Base-by-base conservation (phyloP, 2,113 vertebrate species). In the Oncorhynchus mykiss region DNA sequence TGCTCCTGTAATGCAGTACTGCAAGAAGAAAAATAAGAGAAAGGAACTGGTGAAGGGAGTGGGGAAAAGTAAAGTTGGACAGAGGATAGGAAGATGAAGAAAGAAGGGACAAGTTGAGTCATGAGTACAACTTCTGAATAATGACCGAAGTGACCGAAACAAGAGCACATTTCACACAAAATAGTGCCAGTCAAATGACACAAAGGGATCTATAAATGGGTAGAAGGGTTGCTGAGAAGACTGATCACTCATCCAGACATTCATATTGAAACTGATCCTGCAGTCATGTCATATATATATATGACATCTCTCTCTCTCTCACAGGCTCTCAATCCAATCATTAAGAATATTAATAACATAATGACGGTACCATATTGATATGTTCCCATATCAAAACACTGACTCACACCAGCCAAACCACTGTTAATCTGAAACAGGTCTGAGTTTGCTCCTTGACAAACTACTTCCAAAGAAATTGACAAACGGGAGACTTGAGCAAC, bases 1-100 rank as follows among this genome's bases (percentile, higher is more conserved):
- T 83, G 87, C 92, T 93, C 89, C 91, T 83, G 87, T 86, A 88
- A 79, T 82, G 90, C 90, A 90, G 82, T 74, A 77, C 84, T 87
- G 82, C 80, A 79, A 90, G 88, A 85, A 90, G 85, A 90, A 84
- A 88, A 83, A 86, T 71, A 79, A 82, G 77, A 82, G 34, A 80
- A 82, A 78, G 82, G 34, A 83, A 85, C 87, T 92, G 85, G 85
- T 85, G 78, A 82, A 77, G 78, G 34, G 78, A 86, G 73, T 65
- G 64, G 72, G 64, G 68, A 74, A 72, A 25, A 20, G 67, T 27
- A 3, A 60, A 71, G 78, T 2, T 65, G 85, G 39, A 67, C 66
- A 82, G 82, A 84, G 70, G 77, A 78, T 54, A 78, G 76, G 29
- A 80, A 82, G 80, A 8, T 45, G 14, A 67, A 29, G 51, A 65